phyloP scores from a whole-genome alignment of 2,113 vertebrate species.

The Austrofundulus limnaeus region DNA sequence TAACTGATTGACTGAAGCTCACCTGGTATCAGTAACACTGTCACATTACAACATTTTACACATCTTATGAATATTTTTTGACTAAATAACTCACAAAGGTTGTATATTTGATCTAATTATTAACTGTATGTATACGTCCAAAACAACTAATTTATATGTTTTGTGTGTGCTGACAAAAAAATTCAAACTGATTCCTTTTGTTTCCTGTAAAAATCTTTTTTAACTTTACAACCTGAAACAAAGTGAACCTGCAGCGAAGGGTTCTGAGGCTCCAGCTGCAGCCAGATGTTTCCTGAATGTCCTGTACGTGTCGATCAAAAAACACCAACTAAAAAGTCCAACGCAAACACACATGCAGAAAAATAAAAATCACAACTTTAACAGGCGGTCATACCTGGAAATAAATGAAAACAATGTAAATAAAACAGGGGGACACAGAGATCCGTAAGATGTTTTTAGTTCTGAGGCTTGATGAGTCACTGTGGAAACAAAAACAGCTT shows the following conservation, averaged over 20 bases:
- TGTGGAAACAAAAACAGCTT: conserved; percentile 29
- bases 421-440: conserved; percentile 24
- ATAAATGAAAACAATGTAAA: conserved; percentile 56
- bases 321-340: conserved; percentile 38
- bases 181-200: too few species aligned
- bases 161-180: conserved; percentile 3
- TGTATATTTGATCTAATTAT: too few species aligned
- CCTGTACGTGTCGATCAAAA: conserved; percentile 62
- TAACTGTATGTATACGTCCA: too few species aligned
- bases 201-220: too few species aligned
- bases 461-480: conserved; percentile 8
- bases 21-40: too few species aligned
- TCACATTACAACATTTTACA: too few species aligned
- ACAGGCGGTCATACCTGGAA: conserved; percentile 56
- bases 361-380: conserved; percentile 49
- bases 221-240: not conserved
- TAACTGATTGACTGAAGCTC: too few species aligned
- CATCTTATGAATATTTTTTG: too few species aligned
- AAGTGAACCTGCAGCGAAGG: conserved; percentile 16
- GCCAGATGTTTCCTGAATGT: conserved; percentile 64
- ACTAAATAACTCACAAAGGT: too few species aligned
- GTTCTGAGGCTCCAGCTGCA: conserved; percentile 34
- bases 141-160: not conserved
- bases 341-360: conserved; percentile 52
- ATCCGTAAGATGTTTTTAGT: conserved; percentile 46